phyloP scores from a whole-genome alignment of 2,888 invertebrate species.

The Clunio marinus region DNA sequence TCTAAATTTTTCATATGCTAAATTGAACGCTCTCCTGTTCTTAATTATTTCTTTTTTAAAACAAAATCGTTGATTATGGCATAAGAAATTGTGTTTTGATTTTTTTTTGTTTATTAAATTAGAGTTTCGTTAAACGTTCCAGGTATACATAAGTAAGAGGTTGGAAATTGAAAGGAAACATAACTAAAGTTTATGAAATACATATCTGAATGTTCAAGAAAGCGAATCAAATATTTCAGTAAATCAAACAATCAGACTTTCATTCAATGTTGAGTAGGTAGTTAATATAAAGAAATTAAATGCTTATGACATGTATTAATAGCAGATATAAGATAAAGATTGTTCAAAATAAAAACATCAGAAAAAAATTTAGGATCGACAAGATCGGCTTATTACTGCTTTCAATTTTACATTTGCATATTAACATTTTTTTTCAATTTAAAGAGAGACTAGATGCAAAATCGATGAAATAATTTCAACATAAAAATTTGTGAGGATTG shows the following conservation, averaged over 20 bases:
- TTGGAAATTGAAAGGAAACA: too few relatives aligned
- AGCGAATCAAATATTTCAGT: conserved; percentile 18
- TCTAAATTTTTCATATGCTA: too few relatives aligned
- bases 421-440: conserved; percentile 15
- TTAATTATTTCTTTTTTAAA: conserved; percentile 22
- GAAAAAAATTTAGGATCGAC: conserved; percentile 26
- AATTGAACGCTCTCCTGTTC: too few relatives aligned
- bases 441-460: conserved; percentile 39
- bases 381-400: conserved; percentile 36
- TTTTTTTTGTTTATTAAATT: conserved; percentile 8
- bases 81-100: conserved; percentile 30
- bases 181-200: not conserved
- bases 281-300: conserved; percentile 19
- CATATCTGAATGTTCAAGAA: conserved; percentile 35
- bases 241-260: conserved; percentile 34
- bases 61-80: conserved; percentile 38
- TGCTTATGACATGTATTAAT: conserved; percentile 18
- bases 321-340: conserved; percentile 18
- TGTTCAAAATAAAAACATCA: too few relatives aligned
- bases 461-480: conserved; percentile 35
- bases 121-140: not conserved
- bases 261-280: not conserved
- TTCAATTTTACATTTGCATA: conserved; percentile 34
- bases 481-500: not conserved
- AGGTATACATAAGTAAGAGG: too few relatives aligned